Conservation (phyloP, 2,888 invertebrate species). For the Phlogophora meticulosa region DNA sequence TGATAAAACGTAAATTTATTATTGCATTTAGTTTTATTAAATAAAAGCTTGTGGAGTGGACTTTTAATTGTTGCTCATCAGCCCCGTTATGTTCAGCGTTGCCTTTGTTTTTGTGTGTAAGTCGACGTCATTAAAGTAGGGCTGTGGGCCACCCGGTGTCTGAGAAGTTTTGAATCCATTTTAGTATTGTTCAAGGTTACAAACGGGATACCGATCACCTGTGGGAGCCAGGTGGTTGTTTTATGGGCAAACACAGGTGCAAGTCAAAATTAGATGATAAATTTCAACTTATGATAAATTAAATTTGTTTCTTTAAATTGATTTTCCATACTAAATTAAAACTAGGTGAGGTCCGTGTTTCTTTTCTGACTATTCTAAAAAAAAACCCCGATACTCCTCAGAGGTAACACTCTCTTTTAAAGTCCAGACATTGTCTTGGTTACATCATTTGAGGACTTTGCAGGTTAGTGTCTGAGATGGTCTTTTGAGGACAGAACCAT, state of each 20-base stretch:
- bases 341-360: no score
- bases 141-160: slow-evolving; percentile 7
- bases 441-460: no score
- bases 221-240: slow-evolving; percentile 25
- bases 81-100: background rate
- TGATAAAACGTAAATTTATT: no score
- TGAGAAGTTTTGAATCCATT: slow-evolving; percentile 21
- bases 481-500: no score
- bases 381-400: no score
- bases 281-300: no score
- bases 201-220: slow-evolving; percentile 28
- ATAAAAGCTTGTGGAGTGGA: slow-evolving; percentile 1
- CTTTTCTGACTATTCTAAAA: no score
- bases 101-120: slow-evolving; percentile 8
- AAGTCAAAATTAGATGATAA: slow-evolving; percentile 7
- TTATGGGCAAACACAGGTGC: slow-evolving; percentile 11
- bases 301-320: background rate
- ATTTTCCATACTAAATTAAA: no score
- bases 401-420: no score
- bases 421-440: no score
- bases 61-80: slow-evolving; percentile 2
- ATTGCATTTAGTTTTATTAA: no score
- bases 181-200: slow-evolving; percentile 25
- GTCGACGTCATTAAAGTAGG: background rate
- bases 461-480: no score